Evolutionary conservation across 2,888 invertebrate species (phyloP).

Genomic region (Eulithis testata): DNA sequence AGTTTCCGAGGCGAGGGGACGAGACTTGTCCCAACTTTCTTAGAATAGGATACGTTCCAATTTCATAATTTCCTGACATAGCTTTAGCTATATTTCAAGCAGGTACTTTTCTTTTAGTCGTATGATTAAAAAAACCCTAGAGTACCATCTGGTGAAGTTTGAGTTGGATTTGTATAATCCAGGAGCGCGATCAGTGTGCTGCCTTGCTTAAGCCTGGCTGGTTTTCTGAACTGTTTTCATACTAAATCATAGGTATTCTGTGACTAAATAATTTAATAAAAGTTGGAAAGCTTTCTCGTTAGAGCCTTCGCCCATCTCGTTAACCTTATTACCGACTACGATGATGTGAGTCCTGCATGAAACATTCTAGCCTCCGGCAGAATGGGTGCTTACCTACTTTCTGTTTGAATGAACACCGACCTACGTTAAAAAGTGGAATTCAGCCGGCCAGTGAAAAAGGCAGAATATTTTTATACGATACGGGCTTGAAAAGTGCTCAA

Average conservation of each 20-base stretch:
- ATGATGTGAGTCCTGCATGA: conserved; percentile 56
- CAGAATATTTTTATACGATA: conserved; percentile 23
- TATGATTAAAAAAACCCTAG: too few species aligned
- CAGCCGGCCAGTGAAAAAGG: conserved; percentile 29
- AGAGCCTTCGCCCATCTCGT: conserved; percentile 69
- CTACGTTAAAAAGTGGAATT: conserved; percentile 46
- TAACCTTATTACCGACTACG: conserved; percentile 69
- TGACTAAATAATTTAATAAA: conserved; percentile 66
- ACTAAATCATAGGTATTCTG: too few species aligned
- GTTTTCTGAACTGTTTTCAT: too few species aligned
- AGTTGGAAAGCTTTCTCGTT: conserved; percentile 64
- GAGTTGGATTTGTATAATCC: too few species aligned
- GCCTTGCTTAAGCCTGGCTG: too few species aligned
- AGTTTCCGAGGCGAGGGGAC: conserved; percentile 59
- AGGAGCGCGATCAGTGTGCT: too few species aligned
- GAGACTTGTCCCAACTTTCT: conserved; percentile 65
- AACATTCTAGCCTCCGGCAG: conserved; percentile 39
- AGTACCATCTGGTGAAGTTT: too few species aligned
- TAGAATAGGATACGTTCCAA: conserved; percentile 49
- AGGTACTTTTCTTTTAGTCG: neutral
- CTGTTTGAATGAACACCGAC: conserved; percentile 47
- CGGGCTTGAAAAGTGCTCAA: conserved; percentile 27
- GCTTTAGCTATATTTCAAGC: neutral
- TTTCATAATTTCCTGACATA: conserved; percentile 45
- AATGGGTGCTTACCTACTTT: conserved; percentile 46